Evolutionary conservation across 2,888 invertebrate species (phyloP), one percentile per base, ranked within the genome.

Genomic region (Dromius quadrimaculatus): DNA sequence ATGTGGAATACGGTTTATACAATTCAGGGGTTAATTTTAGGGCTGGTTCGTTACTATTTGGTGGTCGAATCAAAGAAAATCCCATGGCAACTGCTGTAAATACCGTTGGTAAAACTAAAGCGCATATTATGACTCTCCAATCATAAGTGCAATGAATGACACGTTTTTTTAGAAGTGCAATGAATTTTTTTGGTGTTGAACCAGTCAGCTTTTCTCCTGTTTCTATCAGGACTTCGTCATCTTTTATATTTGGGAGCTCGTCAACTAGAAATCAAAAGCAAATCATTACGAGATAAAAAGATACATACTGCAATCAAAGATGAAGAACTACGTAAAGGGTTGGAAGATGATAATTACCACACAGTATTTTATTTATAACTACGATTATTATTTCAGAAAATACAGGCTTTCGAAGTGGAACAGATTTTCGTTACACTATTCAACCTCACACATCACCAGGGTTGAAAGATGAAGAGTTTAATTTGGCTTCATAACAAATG

Each of bases 21-120:
- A 90, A 78, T 1, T 81, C 77, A 0, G 85, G 84, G 0, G 82
- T 80, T 0, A 90, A 81, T 3, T 77, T 80, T 36, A 90, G 78
- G 0, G 85, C 74, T 0, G 85, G 79, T 74, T 90, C 89, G 75
- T 86, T 86, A 76, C 87, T 88, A 3, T 87, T 86, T 1, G 89
- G 89, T 15, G 90, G 86, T 0, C 90, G 84, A 73, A 90, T 85
- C 77, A 85, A 84, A 19, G 90, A 87, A 83, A 90, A 90, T 41
- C 85, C 88, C 90, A 90, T 90, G n/a, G 90, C 89, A 15, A 87
- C 80, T 0, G 85, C 81, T 75, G 90, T 88, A 79, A 90, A 90
- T 69, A 90, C 74, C 0, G 87, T 85, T 0, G 90, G 90, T 70
- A 90, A 80, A 3, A 85, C 76, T 6, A 90, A 76, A 50, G 89